Evolutionary conservation across 2,113 vertebrate species (phyloP), one percentile per base, ranked within the genome.

Genomic region (Paramormyrops kingsleyae): DNA sequence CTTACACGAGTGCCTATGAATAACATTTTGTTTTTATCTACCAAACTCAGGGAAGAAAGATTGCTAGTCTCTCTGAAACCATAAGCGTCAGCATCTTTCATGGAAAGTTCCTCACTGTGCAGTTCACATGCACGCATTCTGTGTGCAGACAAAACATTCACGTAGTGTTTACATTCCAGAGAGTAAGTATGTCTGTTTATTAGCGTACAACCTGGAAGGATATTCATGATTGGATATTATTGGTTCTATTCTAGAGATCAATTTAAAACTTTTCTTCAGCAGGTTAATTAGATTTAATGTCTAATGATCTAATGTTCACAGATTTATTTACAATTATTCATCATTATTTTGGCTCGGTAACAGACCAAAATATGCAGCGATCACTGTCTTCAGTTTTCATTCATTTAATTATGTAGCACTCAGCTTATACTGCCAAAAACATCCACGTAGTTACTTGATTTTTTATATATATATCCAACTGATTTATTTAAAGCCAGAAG

Each of bases 381-480:
- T 35, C 66, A 74, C 3, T 27, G 66, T 13, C 35, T 35, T 74
- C 66, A n/a, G 19, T 56, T 74, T 74, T 31, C n/a, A 74, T 31
- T 74, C 53, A 56, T 56, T 56, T 21, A 21, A 13, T 80, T 91
- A 93, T 93, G 94, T 95, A 95, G 93, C 92, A 91, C 74, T 92
- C 93, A 94, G 94, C 94, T 89, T 92, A 92, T 93, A 95, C 95
- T 96, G 95, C 94, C 95, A 31, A 56, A 47, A 49, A 47, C 35
- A 89, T 87, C n/a, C 47, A 74, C 35, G 1, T 83, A 52, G 15
- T 13, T 74, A 89, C 24, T 88, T 74, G 56, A 47, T 46, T 52
- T 52, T 4, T 17, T 50, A 50, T 50, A 50, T 50, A 50, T 13
- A 49, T 49, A 49, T 31, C 6, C 39, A 27, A 4, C 44, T 86